These are phyloP conservation scores for Coendou prehensilis DNA, from an alignment of 2,797 vertebrate species.

Conservation along the genomic window DNA sequence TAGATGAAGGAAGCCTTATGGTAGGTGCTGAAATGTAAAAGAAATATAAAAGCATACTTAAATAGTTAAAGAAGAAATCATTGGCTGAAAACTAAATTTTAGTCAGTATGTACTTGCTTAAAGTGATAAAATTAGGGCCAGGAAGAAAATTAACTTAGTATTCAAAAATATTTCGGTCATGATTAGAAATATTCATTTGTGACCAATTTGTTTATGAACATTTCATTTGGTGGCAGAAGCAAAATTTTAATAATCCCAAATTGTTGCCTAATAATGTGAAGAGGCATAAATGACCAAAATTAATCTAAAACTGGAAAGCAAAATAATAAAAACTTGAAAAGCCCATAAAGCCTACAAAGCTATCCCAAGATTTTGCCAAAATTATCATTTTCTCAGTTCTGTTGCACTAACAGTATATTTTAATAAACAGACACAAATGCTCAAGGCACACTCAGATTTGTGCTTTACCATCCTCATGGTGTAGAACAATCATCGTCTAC, in stretches of 20 bases:
- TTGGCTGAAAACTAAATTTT: constrained; percentile 52
- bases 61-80: constrained; percentile 38
- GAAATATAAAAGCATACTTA: not conserved
- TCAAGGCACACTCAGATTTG: not conserved
- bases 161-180: constrained; percentile 58
- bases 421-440: not conserved
- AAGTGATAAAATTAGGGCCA: constrained; percentile 42
- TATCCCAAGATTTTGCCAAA: constrained; percentile 45
- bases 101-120: not conserved
- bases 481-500: not conserved
- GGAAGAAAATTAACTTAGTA: not conserved
- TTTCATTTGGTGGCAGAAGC: constrained; percentile 28
- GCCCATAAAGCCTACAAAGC: not conserved
- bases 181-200: constrained; percentile 57
- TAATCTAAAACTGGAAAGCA: constrained; percentile 34
- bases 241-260: constrained; percentile 50
- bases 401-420: not conserved
- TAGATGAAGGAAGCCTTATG: not conserved
- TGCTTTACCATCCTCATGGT: not conserved
- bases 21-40: constrained; percentile 15
- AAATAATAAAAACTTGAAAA: constrained; percentile 52
- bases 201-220: constrained; percentile 19
- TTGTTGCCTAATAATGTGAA: constrained; percentile 34
- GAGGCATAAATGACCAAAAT: constrained; percentile 38
- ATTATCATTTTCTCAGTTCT: not conserved